Evolutionary conservation across 2,797 vertebrate species (phyloP).

Genomic region (Caiman crocodilus): DNA sequence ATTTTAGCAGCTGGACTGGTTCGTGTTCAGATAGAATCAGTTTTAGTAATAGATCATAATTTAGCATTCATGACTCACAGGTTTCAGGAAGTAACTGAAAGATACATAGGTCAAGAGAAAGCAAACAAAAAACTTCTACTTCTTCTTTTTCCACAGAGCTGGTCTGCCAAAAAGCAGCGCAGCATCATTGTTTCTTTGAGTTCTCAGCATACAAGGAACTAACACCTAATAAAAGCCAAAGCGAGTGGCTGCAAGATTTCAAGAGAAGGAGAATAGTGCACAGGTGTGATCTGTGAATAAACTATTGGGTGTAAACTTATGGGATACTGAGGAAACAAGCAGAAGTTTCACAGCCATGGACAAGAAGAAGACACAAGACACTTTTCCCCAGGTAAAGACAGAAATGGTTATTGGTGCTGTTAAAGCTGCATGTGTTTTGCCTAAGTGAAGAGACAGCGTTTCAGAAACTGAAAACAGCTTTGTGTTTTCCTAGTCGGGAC

Average conservation of each 20-base stretch:
- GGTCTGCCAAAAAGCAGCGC: slow-evolving; percentile 8
- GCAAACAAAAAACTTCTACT: slow-evolving; percentile 6
- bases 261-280: not conserved
- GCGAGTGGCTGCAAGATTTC: slow-evolving; percentile 51
- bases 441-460: not conserved
- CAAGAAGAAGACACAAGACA: slow-evolving; percentile 19
- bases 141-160: not conserved
- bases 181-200: slow-evolving; percentile 7
- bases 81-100: slow-evolving; percentile 18
- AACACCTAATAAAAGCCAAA: slow-evolving; percentile 53
- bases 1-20: not conserved
- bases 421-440: not conserved
- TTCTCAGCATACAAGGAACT: slow-evolving; percentile 58
- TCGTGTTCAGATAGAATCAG: not conserved
- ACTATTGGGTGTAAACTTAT: not conserved
- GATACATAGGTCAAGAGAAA: slow-evolving; percentile 25
- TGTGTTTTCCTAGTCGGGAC: not conserved
- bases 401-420: not conserved
- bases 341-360: not conserved
- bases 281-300: slow-evolving; percentile 31
- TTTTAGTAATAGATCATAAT: not conserved
- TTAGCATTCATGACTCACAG: not conserved
- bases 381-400: slow-evolving; percentile 70
- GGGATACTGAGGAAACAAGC: slow-evolving; percentile 3
- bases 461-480: not conserved